Evolutionary conservation across 2,113 vertebrate genomes (phyloP).

Genomic region (Aphelocoma coerulescens): DNA sequence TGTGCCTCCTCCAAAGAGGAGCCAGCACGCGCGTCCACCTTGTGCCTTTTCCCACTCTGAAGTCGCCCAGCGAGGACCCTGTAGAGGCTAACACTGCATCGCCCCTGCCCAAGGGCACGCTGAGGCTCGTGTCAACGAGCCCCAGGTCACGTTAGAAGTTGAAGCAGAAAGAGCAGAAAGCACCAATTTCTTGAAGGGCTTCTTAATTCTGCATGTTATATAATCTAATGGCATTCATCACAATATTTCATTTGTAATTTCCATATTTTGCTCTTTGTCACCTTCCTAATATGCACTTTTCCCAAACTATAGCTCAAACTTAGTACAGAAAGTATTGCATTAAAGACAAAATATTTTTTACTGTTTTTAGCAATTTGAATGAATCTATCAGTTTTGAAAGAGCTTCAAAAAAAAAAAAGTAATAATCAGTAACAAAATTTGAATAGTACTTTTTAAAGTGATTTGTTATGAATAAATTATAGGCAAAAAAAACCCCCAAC

Average conservation of each 20-base stretch:
- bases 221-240: background rate
- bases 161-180: background rate
- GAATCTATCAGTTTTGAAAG: background rate
- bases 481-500: background rate
- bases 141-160: background rate
- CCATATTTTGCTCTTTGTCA: background rate
- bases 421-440: background rate
- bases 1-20: too few species aligned
- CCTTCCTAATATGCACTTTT: background rate
- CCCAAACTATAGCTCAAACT: background rate
- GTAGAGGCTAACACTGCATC: too few species aligned
- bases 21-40: too few species aligned
- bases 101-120: too few species aligned
- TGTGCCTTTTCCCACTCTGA: too few species aligned
- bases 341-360: background rate
- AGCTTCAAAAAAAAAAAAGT: fast-evolving
- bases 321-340: background rate
- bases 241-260: background rate
- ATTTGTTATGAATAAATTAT: background rate
- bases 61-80: too few species aligned
- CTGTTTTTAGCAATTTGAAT: background rate
- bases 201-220: background rate
- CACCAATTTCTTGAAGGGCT: background rate
- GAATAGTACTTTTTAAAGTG: background rate
- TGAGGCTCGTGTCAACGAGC: too few species aligned